These are phyloP conservation scores for Drosophila maculinotata DNA, from an alignment of 2,888 invertebrate species.

Conservation along the genomic window DNA sequence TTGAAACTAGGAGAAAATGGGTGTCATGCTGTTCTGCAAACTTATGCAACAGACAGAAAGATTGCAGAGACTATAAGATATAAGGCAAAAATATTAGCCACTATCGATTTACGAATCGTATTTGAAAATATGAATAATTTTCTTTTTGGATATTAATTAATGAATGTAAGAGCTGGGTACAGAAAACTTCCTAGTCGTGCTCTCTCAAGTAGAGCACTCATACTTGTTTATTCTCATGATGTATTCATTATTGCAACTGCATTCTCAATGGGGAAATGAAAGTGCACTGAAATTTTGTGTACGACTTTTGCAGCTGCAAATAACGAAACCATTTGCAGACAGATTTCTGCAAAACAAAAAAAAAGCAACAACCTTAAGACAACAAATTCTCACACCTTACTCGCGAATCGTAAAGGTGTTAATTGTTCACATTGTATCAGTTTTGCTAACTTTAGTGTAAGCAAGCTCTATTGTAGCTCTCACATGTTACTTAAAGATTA, in stretches of 20 bases:
- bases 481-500: neutral
- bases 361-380: conserved; percentile 1
- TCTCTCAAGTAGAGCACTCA: too few species aligned
- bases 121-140: too few species aligned
- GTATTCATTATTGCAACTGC: conserved; percentile 12
- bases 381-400: conserved; percentile 20
- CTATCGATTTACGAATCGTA: too few species aligned
- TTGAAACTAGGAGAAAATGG: too few species aligned
- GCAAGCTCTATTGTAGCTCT: neutral
- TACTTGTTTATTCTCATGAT: conserved; percentile 9
- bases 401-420: neutral
- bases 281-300: conserved; percentile 4
- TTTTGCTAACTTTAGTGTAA: neutral
- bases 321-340: conserved; percentile 19
- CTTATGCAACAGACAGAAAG: too few species aligned
- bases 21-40: too few species aligned
- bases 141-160: too few species aligned
- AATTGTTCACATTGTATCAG: neutral
- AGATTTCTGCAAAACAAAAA: conserved; percentile 19
- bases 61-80: too few species aligned
- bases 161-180: too few species aligned
- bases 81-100: too few species aligned
- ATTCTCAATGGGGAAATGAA: conserved; percentile 16
- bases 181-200: too few species aligned
- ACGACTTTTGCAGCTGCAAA: conserved; percentile 36